Base-by-base conservation (phyloP, 2,888 invertebrate species). In the Apotomis turbidana region DNA sequence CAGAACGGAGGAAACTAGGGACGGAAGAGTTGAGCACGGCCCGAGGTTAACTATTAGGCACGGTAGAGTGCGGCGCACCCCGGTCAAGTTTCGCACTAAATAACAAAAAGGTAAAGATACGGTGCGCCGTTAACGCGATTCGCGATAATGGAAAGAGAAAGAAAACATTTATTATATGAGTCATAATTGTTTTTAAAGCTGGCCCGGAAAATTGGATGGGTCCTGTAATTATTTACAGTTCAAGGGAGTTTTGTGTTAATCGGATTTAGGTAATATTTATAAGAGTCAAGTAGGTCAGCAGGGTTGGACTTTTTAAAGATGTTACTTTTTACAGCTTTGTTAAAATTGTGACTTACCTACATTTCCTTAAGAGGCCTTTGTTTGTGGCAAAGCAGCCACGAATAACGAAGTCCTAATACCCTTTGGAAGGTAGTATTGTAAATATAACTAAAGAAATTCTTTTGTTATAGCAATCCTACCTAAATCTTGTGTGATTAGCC, bases 41-140 rank as follows among this genome's bases (percentile, higher is more conserved):
- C n/a, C 46, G 10, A n/a, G 13, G 38, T 12, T 57, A 46, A 46
- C 46, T 15, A n/a, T n/a, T n/a, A 13, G 27, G 61, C 12, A 61
- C 27, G 46, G 36, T 1, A 60, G 51, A 60, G 64, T 9, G 13
- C n/a, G 55, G 12, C 15, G 64, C 15, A 38, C 4, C 60, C 54
- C 55, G 64, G 55, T 69, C 61, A 69, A 69, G 62, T 62, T 70
- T 51, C 41, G 57, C 62, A 70, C 61, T 62, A 70, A 70, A 70
- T 70, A 70, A 70, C 69, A 46, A 44, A 57, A 62, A 62, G 62
- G 69, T 55, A 57, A 10, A 36, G 60, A 55, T 57, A 49, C 69
- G 54, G 57, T 54, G 44, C 57, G 69, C 55, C 55, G 55, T 62
- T 57, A 57, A 41, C 60, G 41, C 69, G 69, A 49, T 70, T 70